These are phyloP conservation scores for Centrocercus urophasianus DNA, from an alignment of 2,113 vertebrate genomes.

Conservation along the genomic window DNA sequence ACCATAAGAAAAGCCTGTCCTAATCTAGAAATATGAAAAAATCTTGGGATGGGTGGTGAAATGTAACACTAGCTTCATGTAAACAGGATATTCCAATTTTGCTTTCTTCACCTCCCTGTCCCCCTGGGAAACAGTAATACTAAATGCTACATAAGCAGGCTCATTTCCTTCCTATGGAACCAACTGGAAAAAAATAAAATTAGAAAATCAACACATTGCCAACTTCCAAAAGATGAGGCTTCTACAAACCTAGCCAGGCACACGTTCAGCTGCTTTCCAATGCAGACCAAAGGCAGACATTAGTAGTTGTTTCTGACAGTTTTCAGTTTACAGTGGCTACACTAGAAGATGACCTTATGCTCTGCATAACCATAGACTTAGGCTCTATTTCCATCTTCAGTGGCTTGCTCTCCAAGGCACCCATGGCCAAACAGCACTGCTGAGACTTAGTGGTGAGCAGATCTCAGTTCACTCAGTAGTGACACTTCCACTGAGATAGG, in stretches of 20 bases:
- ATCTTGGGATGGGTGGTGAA: constrained; percentile 16
- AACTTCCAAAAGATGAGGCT: background rate
- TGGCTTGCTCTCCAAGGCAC: background rate
- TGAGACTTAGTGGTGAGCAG: background rate
- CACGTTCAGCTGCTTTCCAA: background rate
- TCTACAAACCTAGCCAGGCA: background rate
- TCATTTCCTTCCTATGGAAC: constrained; percentile 10
- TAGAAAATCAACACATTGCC: background rate
- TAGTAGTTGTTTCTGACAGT: background rate
- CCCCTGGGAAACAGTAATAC: background rate
- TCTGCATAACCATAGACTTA: rapidly evolving
- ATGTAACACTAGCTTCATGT: background rate
- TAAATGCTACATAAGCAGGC: background rate
- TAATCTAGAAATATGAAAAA: background rate
- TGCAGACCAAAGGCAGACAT: background rate
- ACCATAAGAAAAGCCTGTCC: background rate
- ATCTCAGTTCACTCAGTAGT: background rate
- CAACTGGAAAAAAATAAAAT: background rate
- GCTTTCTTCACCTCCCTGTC: background rate
- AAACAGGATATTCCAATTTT: constrained; percentile 65
- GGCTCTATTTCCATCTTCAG: background rate
- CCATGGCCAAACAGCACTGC: background rate
- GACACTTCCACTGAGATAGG: rapidly evolving
- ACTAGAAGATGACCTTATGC: background rate
- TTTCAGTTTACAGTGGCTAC: background rate